A percentile compares a stretch with the other conserved stretches of the same genome.
Evolutionary conservation across 2,113 vertebrate species (phyloP).

Genomic region (Ceyx cyanopectus): DNA sequence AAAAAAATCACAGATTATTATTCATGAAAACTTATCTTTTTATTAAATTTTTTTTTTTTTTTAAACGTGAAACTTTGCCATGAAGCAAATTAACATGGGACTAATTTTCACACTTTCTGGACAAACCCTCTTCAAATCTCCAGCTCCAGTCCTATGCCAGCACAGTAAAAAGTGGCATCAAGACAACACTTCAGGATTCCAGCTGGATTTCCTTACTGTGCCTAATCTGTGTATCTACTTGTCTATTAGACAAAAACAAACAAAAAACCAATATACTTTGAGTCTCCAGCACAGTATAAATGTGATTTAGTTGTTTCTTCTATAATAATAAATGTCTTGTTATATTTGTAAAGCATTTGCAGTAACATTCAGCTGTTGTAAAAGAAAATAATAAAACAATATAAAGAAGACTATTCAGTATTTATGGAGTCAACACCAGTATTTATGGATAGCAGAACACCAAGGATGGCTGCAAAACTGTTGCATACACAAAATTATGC

Average conservation of each 20-base stretch:
- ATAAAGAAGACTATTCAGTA: not conserved
- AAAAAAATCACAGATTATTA: not conserved
- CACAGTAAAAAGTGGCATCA: not conserved
- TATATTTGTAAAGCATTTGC: not conserved
- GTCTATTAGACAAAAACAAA: not conserved
- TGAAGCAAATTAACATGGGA: not conserved
- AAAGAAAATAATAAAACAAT: not conserved
- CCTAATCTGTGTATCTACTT: not conserved
- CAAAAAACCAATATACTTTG: not conserved
- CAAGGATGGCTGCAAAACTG: not conserved
- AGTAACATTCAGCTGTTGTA: not conserved
- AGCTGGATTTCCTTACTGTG: not conserved
- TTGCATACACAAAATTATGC: not conserved
- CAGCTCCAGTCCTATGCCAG: not conserved
- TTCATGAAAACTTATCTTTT: not conserved
- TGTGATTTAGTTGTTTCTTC: not conserved
- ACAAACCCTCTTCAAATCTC: not conserved
- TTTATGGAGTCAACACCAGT: not conserved
- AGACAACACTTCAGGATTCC: not conserved
- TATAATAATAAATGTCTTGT: not conserved
- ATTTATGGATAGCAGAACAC: not conserved
- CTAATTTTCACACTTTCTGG: not conserved
- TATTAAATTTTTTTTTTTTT: accelerated
- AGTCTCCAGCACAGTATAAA: not conserved
- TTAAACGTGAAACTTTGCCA: not conserved